Conservation (phyloP, 2,113 vertebrate species). For the Isichthys henryi region DNA sequence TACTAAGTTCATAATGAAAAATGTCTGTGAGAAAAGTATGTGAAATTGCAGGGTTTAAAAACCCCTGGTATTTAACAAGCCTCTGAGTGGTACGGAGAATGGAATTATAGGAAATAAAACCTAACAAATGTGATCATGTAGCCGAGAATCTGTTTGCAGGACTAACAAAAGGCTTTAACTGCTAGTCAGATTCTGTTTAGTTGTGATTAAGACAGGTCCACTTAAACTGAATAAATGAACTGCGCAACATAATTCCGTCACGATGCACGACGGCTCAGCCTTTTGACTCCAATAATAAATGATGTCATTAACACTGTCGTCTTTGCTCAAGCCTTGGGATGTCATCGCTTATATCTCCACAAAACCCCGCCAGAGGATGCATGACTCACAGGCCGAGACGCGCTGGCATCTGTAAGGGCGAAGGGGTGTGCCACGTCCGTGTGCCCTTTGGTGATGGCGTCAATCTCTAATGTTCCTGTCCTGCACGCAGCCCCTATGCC, state of each 20-base stretch:
- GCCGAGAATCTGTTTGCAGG: background rate
- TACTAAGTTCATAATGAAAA: background rate
- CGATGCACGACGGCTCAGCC: background rate
- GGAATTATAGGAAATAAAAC: background rate
- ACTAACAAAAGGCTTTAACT: background rate
- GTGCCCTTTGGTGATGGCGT: background rate
- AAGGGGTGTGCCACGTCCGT: background rate
- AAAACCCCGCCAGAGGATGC: background rate
- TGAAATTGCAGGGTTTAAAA: background rate
- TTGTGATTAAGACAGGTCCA: too few species aligned
- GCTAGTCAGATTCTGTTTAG: background rate
- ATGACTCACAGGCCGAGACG: background rate
- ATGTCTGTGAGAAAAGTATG: background rate
- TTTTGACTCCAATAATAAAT: background rate
- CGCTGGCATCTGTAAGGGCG: background rate
- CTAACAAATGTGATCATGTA: background rate
- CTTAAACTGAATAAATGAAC: background rate
- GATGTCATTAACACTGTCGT: background rate
- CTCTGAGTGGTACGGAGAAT: background rate
- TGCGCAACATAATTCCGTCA: background rate
- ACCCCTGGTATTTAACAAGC: background rate
- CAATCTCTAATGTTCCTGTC: background rate
- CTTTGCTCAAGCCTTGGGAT: background rate
- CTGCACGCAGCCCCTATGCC: background rate
- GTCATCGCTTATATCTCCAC: background rate